Base-by-base conservation (phyloP, 2,113 vertebrate species). In the Rynchops niger region DNA sequence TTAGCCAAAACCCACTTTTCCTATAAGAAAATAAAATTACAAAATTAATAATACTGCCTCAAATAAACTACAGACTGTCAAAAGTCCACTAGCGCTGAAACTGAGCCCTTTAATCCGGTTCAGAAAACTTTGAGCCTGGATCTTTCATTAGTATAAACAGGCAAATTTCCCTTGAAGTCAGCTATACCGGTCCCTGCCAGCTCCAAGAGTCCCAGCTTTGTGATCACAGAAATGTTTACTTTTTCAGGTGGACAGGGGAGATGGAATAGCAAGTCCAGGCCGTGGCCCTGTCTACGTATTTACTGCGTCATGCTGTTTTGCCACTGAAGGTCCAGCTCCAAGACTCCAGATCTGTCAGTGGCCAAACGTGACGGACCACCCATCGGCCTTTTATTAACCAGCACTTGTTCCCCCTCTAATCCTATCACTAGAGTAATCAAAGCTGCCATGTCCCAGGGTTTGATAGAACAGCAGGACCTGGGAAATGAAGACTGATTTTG, bases 401-500 rank as follows among this genome's bases (percentile, higher is more conserved):
- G 94, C 82, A 86, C 95, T 95, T 96, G 96, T 74, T 91, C 78
- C 77, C 65, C 16, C 17, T 93, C 43, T 97, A 95, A 95, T 94
- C 93, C 84, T 74, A 93, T 94, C 97, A 95, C 85, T 49, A 82
- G 78, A 92, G 89, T 96, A 86, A 84, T 95, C 90, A 80, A 80
- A 94, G 82, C 80, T 70, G 86, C 96, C 82, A 49, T 25, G 86
- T 97, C 93, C 95, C 94, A 95, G 81, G 93, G 92, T 95, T 47
- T 96, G 97, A 97, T 93, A 93, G 95, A 98, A 96, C 97, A 97
- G 97, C 96, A 95, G 96, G 96, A 98, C 93, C 95, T 96, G 96
- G 95, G 97, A 97, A 97, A 97, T 92, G 96, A 97, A 97, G 96
- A 79, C 93, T 97, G 97, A 97, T 97, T 97, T 95, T 94, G 96